phyloP scores from a whole-genome alignment of 2,888 invertebrate genomes.

The Drosophila mimica region DNA sequence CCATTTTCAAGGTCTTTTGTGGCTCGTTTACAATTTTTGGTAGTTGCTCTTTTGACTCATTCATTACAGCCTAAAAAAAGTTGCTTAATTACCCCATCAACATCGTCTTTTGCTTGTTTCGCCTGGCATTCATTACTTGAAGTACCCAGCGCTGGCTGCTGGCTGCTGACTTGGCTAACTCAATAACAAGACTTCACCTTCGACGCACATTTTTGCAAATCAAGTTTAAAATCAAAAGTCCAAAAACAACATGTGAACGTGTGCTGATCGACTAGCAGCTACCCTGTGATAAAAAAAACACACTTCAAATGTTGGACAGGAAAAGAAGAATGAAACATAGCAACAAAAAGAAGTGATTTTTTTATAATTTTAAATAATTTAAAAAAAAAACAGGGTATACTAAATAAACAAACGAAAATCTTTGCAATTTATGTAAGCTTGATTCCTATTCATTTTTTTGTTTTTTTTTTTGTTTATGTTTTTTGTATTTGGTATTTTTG shows the following conservation, averaged over 20 bases:
- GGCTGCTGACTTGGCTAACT: conserved; percentile 48
- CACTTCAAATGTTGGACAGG: rapidly evolving
- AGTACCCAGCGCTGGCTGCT: conserved; percentile 13
- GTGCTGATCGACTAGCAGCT: not conserved
- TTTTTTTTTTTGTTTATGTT: not conserved
- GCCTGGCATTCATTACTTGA: conserved; percentile 14
- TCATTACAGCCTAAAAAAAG: conserved; percentile 20
- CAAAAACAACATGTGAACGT: conserved; percentile 23
- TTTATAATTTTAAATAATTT: too few species aligned
- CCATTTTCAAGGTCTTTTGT: conserved; percentile 29
- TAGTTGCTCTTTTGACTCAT: conserved; percentile 1
- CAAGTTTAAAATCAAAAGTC: conserved; percentile 69
- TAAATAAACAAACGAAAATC: not conserved
- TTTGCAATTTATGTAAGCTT: conserved; percentile 19
- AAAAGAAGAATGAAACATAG: too few species aligned
- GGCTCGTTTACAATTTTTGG: conserved; percentile 7
- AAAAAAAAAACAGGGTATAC: not conserved
- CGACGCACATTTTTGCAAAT: conserved; percentile 64
- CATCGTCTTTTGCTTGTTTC: conserved; percentile 38
- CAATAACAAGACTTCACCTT: conserved; percentile 64
- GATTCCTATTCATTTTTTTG: conserved; percentile 13
- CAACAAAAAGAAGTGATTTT: too few species aligned
- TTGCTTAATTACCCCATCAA: conserved; percentile 56
- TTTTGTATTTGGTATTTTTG: not conserved
- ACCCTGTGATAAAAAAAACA: not conserved